Conservation (phyloP, 2,113 vertebrate genomes). For the Montifringilla adamsi region DNA sequence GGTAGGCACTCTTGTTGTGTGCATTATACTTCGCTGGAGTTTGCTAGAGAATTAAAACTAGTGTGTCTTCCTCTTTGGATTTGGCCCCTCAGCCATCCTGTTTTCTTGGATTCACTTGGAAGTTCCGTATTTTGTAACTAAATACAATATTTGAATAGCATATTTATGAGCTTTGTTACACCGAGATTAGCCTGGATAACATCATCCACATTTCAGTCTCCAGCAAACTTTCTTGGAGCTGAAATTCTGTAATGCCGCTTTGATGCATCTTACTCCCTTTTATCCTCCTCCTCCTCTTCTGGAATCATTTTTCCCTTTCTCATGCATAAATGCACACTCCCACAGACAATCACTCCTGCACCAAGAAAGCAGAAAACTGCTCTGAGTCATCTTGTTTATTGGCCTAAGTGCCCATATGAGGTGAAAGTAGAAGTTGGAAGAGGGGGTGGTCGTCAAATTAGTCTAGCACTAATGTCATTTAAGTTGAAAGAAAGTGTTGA, state of each 20-base stretch:
- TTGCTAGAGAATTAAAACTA: background rate
- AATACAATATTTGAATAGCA: background rate
- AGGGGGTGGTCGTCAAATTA: background rate
- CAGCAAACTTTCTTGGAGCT: background rate
- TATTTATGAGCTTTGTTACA: background rate
- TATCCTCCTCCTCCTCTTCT: background rate
- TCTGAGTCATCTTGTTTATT: constrained; percentile 14
- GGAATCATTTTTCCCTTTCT: background rate
- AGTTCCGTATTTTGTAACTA: background rate
- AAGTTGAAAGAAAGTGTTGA: background rate
- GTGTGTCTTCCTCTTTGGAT: background rate
- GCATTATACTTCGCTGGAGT: background rate
- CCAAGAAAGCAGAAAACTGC: background rate
- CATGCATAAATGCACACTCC: background rate
- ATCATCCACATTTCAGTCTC: background rate
- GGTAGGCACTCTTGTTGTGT: background rate
- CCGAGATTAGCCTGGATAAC: background rate
- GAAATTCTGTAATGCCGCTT: background rate
- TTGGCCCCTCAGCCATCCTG: background rate
- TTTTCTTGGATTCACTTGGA: background rate
- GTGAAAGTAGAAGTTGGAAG: background rate
- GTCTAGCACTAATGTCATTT: background rate
- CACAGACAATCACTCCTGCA: background rate
- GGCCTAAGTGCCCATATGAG: background rate
- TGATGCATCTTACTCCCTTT: background rate